Base-by-base conservation (phyloP, 2,113 vertebrate genomes). In the Cynopterus brachyotis region DNA sequence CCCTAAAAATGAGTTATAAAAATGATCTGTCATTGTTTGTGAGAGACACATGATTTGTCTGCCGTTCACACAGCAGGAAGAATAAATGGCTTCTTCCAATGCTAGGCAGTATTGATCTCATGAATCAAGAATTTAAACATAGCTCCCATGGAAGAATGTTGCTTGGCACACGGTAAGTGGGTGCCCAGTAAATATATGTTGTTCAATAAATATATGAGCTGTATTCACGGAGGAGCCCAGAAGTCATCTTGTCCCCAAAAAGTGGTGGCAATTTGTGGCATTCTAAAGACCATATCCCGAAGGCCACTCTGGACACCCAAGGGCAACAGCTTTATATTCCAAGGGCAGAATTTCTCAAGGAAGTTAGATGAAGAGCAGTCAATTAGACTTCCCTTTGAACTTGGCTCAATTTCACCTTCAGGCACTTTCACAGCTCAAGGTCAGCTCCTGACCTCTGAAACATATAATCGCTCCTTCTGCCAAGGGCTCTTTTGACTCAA, bases 311-410 rank as follows among this genome's bases (percentile, higher is more conserved):
- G n/a, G 53, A 32, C 32, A 53, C 20, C 9, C 66, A 0, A 0
- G 28, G 64, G 45, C 6, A 79, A 11, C 20, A 81, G 80, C 62
- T 95, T 84, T 13, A 10, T 66, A 50, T 69, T 64, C 35, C 79
- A 76, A 42, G 26, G 35, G 26, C 88, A 62, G 70, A 85, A 69
- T 69, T 75, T 70, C 72, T 85, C 55, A 37, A n/a, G 91, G 53
- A 80, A 70, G 47, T n/a, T 19, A 82, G 72, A 85, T 30, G 67
- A 57, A 93, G 28, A 26, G 57, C 83, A n/a, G 75, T 5, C 73
- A 72, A 16, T 59, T 45, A 82, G 89, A 67, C 37, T 87, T 96
- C 12, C 55, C 94, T 97, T 96, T 97, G 96, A 96, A 96, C 42
- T 72, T 73, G 30, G 3, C 90, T 94, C 93, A 32, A 42, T 97